These are phyloP conservation scores for Nephrocerus scutellatus DNA, from an alignment of 2,888 invertebrate genomes.

Conservation along the genomic window DNA sequence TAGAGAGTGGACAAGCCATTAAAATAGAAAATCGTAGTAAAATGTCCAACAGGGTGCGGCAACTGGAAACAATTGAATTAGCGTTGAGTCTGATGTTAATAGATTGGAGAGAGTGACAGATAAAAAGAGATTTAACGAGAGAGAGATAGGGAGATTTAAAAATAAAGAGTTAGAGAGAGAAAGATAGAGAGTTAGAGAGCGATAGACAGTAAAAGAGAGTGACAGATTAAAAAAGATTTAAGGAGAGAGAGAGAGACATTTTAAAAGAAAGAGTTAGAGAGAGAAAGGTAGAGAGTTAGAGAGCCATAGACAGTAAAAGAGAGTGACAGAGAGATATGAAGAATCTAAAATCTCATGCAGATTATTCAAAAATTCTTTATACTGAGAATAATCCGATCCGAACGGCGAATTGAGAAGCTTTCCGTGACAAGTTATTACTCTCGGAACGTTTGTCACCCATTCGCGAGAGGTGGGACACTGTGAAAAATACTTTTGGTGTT, in stretches of 20 bases:
- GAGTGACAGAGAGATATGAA: background rate
- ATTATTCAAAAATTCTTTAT: too few species aligned
- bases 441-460: too few species aligned
- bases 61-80: too few species aligned
- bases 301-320: background rate
- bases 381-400: too few species aligned
- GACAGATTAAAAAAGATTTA: background rate
- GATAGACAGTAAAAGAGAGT: background rate
- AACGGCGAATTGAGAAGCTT: too few species aligned
- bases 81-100: background rate
- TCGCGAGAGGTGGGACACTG: too few species aligned
- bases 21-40: too few species aligned
- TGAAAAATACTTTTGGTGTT: too few species aligned
- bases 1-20: too few species aligned
- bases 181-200: background rate
- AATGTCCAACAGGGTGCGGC: too few species aligned
- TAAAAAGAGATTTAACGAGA: background rate
- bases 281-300: background rate
- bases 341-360: too few species aligned
- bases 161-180: background rate
- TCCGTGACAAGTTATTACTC: too few species aligned
- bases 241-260: background rate
- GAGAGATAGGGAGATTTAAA: background rate
- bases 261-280: background rate
- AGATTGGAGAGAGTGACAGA: background rate